Evolutionary conservation across 2,888 invertebrate species (phyloP), one percentile per base, ranked within the genome.

Genomic region (Drosophila imparisetae): DNA sequence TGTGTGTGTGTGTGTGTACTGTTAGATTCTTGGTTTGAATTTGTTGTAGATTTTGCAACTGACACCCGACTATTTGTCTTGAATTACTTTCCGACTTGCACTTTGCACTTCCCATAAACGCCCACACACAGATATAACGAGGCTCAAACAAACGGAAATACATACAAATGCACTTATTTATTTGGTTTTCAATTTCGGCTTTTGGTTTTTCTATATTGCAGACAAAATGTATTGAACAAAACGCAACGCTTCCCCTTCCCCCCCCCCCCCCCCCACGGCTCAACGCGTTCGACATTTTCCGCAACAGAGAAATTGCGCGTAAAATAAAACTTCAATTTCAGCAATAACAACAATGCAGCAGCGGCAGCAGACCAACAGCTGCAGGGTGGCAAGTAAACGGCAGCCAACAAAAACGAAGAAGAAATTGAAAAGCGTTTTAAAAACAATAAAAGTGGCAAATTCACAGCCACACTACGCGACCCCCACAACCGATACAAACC

Each of bases 371-470:
- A 55, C 32, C 58, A 29, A 10, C 29, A 24, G 34, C 29, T 10
- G 62, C 11, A 36, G 55, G 27, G 27, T 55, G 27, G 54, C 29
- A 62, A 58, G 50, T 18, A 54, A 54, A 57, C 21, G 55, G 49
- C 24, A 64, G 32, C 48, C 29, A 42, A 36, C 21, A 30, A 64
- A 65, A 52, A n/a, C n/a, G n/a, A 55, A 77, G 69, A 78, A 80
- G 74, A 78, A 84, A 89, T 84, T 80, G 85, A 81, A 86, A 89
- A 86, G 72, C 89, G 75, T 81, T 86, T 89, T 89, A 86, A 83
- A 89, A 89, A 89, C 86, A 84, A 86, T 86, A 86, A 86, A 86
- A 86, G 84, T 81, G 81, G 79, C 80, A 86, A 83, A 86, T 81
- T 83, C 85, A 74, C 78, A 84, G 75, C 64, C 66, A 70, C 58